Evolutionary conservation across 2,888 invertebrate species (phyloP).

Genomic region (Hipparchia sbordonii): DNA sequence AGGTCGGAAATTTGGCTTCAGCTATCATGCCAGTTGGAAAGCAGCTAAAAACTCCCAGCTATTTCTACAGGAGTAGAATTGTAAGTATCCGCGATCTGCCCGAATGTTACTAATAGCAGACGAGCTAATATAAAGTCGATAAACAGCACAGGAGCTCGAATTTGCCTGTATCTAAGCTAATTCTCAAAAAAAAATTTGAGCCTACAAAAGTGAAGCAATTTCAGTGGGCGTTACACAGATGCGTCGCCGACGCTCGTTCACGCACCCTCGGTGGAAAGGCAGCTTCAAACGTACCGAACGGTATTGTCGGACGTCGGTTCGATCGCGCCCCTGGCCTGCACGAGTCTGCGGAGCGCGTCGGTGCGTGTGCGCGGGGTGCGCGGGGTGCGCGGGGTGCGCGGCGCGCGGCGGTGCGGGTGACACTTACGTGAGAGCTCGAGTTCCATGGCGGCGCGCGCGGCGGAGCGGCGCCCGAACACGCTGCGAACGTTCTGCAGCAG

Average conservation of each 20-base stretch:
- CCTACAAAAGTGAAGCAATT: no score
- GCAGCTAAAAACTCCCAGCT: no score
- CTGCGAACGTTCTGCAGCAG: conserved; percentile 97
- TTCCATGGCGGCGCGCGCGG: conserved; percentile 91
- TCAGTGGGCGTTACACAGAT: no score
- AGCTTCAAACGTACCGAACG: neutral
- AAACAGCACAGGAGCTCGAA: no score
- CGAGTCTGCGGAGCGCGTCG: neutral
- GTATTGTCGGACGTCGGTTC: neutral
- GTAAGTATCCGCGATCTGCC: no score
- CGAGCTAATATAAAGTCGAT: no score
- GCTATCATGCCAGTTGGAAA: no score
- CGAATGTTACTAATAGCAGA: no score
- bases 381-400: conserved; percentile 17
- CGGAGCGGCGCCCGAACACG: conserved; percentile 92
- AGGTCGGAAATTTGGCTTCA: no score
- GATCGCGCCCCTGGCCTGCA: neutral
- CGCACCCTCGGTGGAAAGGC: neutral
- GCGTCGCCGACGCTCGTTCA: neutral
- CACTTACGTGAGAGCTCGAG: conserved; percentile 97
- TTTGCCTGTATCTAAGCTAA: no score
- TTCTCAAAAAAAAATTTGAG: no score
- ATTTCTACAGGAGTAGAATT: no score
- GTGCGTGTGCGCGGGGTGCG: conserved; percentile 18
- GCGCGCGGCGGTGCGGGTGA: conserved; percentile 22